phyloP scores from a whole-genome alignment of 2,113 vertebrate genomes.

The Megatriorchis doriae region DNA sequence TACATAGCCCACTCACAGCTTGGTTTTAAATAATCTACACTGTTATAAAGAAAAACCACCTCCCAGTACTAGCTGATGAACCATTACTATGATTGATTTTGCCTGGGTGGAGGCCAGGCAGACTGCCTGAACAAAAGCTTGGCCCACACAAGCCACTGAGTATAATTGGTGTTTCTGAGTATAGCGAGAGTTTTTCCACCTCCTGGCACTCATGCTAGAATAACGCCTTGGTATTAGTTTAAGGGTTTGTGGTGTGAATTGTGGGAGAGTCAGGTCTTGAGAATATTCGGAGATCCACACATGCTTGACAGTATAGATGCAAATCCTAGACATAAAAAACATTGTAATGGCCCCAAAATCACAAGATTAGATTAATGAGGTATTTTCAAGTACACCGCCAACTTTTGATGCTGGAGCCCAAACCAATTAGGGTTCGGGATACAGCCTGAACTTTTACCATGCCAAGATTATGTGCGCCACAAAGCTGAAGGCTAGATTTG shows the following conservation, averaged over 20 bases:
- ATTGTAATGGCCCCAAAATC: not conserved
- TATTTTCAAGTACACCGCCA: not conserved
- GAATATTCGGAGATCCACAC: not conserved
- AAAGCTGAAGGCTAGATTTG: constrained; percentile 19
- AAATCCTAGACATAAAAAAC: constrained; percentile 19
- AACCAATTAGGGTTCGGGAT: not conserved
- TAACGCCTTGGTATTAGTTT: not conserved
- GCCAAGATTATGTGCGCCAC: not conserved
- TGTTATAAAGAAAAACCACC: not conserved
- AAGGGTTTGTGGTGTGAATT: constrained; percentile 4
- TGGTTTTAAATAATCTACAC: not conserved
- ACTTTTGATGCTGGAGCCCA: constrained; percentile 32
- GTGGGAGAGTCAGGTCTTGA: not conserved
- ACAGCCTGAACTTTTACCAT: constrained; percentile 15
- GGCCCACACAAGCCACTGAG: constrained; percentile 8
- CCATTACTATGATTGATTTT: constrained; percentile 17
- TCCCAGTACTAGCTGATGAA: not conserved
- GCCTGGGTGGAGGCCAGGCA: constrained; percentile 4
- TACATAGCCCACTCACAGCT: not conserved
- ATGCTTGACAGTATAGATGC: not conserved
- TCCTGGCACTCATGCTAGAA: not conserved
- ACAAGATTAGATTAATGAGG: constrained; percentile 5
- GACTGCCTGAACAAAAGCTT: constrained; percentile 36
- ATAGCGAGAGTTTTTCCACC: not conserved
- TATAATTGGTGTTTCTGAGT: not conserved